These are phyloP conservation scores for Pardalotus punctatus DNA, from an alignment of 2,113 vertebrate species.

Conservation along the genomic window DNA sequence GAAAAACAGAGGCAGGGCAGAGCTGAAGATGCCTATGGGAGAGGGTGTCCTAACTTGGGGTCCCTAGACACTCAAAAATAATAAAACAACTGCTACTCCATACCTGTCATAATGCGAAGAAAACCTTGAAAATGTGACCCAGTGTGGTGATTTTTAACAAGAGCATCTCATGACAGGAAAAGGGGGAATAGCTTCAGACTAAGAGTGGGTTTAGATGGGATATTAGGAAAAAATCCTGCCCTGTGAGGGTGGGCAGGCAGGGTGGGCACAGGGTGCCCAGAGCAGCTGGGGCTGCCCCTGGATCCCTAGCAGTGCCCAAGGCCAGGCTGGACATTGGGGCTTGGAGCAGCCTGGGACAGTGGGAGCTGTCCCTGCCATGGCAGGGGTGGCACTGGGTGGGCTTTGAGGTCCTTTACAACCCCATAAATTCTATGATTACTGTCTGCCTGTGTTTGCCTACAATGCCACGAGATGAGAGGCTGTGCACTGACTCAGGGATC, in stretches of 20 bases:
- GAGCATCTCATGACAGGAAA: not conserved
- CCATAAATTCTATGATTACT: not conserved
- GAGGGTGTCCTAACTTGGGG: no score
- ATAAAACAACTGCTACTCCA: not conserved
- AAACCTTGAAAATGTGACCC: not conserved
- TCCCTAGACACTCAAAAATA: not conserved
- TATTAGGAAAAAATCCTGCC: not conserved
- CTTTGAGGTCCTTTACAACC: fast-evolving
- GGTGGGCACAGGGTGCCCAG: not conserved
- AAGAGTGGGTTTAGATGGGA: no score
- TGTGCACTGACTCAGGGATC: not conserved
- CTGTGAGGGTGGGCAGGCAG: fast-evolving
- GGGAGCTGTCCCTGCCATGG: not conserved
- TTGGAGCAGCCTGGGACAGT: not conserved
- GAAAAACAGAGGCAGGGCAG: not conserved
- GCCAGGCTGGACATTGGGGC: not conserved
- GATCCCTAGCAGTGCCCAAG: not conserved
- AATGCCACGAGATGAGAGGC: fast-evolving
- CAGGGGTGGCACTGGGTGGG: fast-evolving
- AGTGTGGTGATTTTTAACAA: fast-evolving
- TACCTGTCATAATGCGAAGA: not conserved
- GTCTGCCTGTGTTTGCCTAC: not conserved
- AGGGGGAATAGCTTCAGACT: not conserved
- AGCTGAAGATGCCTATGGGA: fast-evolving
- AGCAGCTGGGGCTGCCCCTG: not conserved